A percentile compares a stretch with the other conserved stretches of the same genome.
Evolutionary conservation across 2,113 vertebrate species (phyloP).

Genomic region (Machaerirhynchus nigripectus): DNA sequence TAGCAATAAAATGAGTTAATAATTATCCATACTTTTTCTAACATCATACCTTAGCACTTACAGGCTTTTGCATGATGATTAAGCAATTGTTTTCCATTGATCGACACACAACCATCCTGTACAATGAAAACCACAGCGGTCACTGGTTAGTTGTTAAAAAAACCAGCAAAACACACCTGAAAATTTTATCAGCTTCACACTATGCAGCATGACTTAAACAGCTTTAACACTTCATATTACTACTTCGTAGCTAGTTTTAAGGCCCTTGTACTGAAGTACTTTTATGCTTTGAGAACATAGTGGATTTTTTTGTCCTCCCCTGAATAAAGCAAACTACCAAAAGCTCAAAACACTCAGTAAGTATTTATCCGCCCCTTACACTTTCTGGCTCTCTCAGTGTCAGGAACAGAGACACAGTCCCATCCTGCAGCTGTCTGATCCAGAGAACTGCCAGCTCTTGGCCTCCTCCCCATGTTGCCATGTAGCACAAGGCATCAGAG

Average conservation of each 20-base stretch:
- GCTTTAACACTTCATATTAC: too few species aligned
- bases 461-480: background rate
- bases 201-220: background rate
- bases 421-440: background rate
- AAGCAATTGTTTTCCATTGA: background rate
- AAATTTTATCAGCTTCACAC: background rate
- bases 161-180: background rate
- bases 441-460: background rate
- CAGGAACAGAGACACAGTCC: background rate
- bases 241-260: background rate
- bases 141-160: background rate
- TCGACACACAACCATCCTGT: background rate
- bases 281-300: background rate
- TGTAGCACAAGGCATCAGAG: background rate
- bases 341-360: background rate
- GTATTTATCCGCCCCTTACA: rapidly evolving
- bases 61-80: background rate
- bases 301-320: rapidly evolving
- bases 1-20: background rate
- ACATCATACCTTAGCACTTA: background rate
- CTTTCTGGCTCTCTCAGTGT: background rate
- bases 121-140: background rate
- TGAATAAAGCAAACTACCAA: background rate
- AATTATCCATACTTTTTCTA: background rate
- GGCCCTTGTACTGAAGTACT: background rate